Conservation (phyloP, 2,888 invertebrate species). For the Agrotis ipsilon region DNA sequence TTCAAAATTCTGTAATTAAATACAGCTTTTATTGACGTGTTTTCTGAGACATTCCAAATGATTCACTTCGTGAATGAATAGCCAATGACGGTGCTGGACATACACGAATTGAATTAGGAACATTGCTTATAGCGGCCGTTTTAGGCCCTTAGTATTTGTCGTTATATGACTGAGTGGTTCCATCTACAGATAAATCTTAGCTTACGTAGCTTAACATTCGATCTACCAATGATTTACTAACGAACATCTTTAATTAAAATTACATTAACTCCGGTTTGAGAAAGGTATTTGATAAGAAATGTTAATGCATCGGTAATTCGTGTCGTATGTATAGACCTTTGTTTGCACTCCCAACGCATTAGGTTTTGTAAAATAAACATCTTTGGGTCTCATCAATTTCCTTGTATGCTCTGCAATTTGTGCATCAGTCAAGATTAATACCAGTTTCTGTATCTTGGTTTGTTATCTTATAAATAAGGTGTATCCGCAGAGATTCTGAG, state of each 20-base stretch:
- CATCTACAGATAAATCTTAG: background rate
- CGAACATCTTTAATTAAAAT: slow-evolving; percentile 60
- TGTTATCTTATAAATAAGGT: background rate
- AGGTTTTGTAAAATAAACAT: slow-evolving; percentile 49
- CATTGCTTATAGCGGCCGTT: no score
- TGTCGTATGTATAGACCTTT: slow-evolving; percentile 48
- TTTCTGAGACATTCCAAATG: background rate
- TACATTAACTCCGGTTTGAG: slow-evolving; percentile 38
- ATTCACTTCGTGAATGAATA: no score
- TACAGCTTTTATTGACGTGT: no score
- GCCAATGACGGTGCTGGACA: no score
- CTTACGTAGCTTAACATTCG: background rate
- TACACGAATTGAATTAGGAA: no score
- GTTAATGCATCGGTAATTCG: slow-evolving; percentile 46
- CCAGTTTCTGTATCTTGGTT: slow-evolving; percentile 5
- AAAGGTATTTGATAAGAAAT: slow-evolving; percentile 43
- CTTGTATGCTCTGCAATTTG: slow-evolving; percentile 38
- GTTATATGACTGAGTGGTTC: no score
- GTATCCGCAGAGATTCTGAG: background rate
- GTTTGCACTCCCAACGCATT: slow-evolving; percentile 49
- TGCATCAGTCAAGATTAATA: slow-evolving; percentile 39
- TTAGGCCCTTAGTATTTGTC: no score
- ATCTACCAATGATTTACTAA: slow-evolving; percentile 1
- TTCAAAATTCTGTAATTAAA: no score
- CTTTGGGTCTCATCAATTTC: slow-evolving; percentile 38